Percentiles rank a stretch among this genome's conserved stretches.
These are phyloP conservation scores for Amphipoea oculea DNA, from an alignment of 2,888 invertebrate species.

Conservation along the genomic window DNA sequence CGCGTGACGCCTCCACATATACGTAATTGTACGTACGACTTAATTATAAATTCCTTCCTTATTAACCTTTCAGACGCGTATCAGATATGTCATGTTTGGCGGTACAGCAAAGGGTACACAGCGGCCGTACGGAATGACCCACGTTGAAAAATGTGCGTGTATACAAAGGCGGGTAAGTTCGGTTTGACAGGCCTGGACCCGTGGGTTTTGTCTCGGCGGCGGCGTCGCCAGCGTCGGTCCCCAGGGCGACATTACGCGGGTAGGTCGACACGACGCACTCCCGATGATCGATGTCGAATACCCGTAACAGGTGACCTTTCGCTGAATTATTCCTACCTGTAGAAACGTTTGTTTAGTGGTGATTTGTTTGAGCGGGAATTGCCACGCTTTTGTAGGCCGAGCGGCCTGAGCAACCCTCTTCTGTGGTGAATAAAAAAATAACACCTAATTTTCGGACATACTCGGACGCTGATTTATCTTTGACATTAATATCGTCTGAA, in stretches of 20 bases:
- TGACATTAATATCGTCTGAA: constrained; percentile 71
- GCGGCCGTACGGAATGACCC: constrained; percentile 72
- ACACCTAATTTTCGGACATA: constrained; percentile 69
- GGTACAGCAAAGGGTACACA: constrained; percentile 67
- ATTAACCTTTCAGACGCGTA: constrained; percentile 83
- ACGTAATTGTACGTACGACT: constrained; percentile 74
- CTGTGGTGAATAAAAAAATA: constrained; percentile 76
- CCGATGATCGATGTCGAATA: constrained; percentile 90
- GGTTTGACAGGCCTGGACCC: constrained; percentile 82
- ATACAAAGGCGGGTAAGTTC: constrained; percentile 79
- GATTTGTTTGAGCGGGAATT: constrained; percentile 88
- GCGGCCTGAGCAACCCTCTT: constrained; percentile 71
- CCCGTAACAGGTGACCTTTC: constrained; percentile 90
- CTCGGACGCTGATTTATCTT: constrained; percentile 72
- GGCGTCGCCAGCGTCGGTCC: constrained; percentile 82
- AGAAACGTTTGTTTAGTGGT: constrained; percentile 89
- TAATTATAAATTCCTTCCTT: constrained; percentile 85
- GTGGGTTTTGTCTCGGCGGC: constrained; percentile 83
- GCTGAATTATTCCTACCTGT: constrained; percentile 89
- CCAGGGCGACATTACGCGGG: constrained; percentile 87
- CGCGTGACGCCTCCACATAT: constrained; percentile 75
- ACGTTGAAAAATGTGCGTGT: constrained; percentile 80
- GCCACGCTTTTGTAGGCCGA: constrained; percentile 79
- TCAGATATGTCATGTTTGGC: constrained; percentile 73
- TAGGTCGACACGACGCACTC: constrained; percentile 87